phyloP scores from a whole-genome alignment of 1,140 invertebrate species.

The Matsumurasca onukii region DNA sequence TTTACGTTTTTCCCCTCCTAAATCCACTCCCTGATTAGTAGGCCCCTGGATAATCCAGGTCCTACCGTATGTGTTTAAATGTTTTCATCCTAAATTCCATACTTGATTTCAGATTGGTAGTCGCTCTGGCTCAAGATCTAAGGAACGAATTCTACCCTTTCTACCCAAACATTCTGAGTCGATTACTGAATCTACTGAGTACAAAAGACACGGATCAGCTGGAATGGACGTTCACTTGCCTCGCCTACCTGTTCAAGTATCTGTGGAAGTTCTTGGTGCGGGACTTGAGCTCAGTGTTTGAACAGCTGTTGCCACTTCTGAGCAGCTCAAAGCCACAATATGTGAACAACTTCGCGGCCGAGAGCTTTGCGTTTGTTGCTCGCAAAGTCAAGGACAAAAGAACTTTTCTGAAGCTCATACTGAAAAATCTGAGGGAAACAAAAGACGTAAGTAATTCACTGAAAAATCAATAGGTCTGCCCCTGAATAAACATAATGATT shows the following conservation, averaged over 20 bases:
- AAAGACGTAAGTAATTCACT: conserved; percentile 58
- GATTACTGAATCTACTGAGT: conserved; percentile 69
- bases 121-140: conserved; percentile 82
- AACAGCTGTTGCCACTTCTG: conserved; percentile 71
- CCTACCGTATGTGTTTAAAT: too few species aligned
- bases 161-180: conserved; percentile 68
- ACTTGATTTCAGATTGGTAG: conserved; percentile 75
- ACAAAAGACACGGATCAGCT: conserved; percentile 78
- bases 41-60: too few species aligned
- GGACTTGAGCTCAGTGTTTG: conserved; percentile 73
- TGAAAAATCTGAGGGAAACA: conserved; percentile 64
- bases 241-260: conserved; percentile 89
- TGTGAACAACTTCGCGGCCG: conserved; percentile 90
- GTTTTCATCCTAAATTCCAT: too few species aligned
- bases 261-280: conserved; percentile 79
- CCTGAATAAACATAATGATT: too few species aligned
- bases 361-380: conserved; percentile 91
- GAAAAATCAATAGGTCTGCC: conserved; percentile 43
- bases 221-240: conserved; percentile 77
- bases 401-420: conserved; percentile 68
- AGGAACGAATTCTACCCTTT: conserved; percentile 83
- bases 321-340: conserved; percentile 70
- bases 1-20: too few species aligned
- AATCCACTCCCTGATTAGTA: too few species aligned
- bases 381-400: conserved; percentile 82